Conservation (phyloP, 2,113 vertebrate genomes). For the Morone saxatilis region DNA sequence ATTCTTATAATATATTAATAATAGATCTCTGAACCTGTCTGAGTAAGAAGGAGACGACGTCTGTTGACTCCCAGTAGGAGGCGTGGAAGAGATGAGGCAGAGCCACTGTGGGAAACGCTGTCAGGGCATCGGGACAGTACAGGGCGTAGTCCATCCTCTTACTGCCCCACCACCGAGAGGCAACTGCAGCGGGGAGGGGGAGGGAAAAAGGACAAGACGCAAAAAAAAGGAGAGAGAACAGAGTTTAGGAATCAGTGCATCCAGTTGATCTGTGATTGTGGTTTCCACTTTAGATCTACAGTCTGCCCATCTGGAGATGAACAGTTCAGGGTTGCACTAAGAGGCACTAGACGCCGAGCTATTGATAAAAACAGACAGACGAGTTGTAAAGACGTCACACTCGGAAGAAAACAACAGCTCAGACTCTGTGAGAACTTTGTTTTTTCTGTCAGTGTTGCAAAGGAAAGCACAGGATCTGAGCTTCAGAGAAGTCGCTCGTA, state of each 20-base stretch:
- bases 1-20: neutral
- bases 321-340: conserved; percentile 7
- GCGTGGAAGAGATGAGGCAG: conserved; percentile 98
- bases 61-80: conserved; percentile 98
- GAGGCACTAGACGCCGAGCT: conserved; percentile 1
- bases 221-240: neutral
- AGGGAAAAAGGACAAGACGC: conserved; percentile 12
- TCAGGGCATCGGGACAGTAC: conserved; percentile 95
- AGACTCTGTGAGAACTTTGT: conserved; percentile 24
- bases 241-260: neutral
- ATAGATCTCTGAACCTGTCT: conserved; percentile 87
- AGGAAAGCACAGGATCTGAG: conserved; percentile 3
- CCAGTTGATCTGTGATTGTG: neutral
- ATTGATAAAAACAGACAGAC: neutral
- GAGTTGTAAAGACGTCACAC: conserved; percentile 23
- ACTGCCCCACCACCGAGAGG: conserved; percentile 96
- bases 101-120: conserved; percentile 94
- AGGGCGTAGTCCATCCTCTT: conserved; percentile 96
- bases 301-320: neutral
- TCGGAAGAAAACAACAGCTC: conserved; percentile 12
- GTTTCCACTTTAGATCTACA: neutral
- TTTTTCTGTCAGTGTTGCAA: neutral
- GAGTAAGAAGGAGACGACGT: conserved; percentile 95
- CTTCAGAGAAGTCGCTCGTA: neutral
- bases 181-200: conserved; percentile 81